phyloP scores from a whole-genome alignment of 1,140 invertebrate species.

The Pteromalus puparum region DNA sequence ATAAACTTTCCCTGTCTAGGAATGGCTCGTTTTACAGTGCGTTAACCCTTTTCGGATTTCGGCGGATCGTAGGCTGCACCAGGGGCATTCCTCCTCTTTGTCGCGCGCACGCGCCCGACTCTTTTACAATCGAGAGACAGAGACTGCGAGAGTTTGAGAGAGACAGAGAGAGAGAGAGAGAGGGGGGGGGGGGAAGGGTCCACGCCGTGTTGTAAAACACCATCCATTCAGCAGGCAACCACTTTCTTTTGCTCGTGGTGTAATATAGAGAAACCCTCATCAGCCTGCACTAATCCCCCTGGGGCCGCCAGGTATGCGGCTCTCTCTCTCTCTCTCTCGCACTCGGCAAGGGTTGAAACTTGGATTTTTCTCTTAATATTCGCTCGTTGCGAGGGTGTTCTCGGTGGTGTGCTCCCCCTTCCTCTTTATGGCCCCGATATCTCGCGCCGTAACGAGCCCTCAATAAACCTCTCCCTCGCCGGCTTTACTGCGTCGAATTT shows the following conservation, averaged over 20 bases:
- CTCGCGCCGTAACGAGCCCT: background rate
- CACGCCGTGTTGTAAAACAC: conserved; percentile 67
- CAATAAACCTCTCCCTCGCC: background rate
- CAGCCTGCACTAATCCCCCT: conserved; percentile 56
- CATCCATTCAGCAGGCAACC: conserved; percentile 64
- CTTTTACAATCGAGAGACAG: conserved; percentile 4
- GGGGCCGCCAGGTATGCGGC: conserved; percentile 43
- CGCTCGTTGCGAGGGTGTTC: background rate
- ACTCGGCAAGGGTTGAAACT: conserved; percentile 37
- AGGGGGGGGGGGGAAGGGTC: conserved; percentile 55
- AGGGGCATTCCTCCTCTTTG: background rate
- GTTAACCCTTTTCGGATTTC: conserved; percentile 11
- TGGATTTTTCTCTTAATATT: conserved; percentile 40
- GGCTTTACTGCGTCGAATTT: background rate
- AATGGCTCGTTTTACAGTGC: conserved; percentile 10
- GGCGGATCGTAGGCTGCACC: no score
- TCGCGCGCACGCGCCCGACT: background rate
- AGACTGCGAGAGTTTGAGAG: no score
- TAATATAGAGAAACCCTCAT: conserved; percentile 57
- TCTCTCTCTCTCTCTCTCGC: background rate
- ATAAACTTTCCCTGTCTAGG: no score
- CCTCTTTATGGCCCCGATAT: conserved; percentile 5
- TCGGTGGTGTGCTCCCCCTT: no score
- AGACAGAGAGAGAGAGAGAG: background rate
- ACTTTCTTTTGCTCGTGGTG: conserved; percentile 61